Percentiles rank a stretch among this genome's conserved stretches.
phyloP scores from a whole-genome alignment of 2,797 vertebrate genomes.

The Petrocephalus sullivani region DNA sequence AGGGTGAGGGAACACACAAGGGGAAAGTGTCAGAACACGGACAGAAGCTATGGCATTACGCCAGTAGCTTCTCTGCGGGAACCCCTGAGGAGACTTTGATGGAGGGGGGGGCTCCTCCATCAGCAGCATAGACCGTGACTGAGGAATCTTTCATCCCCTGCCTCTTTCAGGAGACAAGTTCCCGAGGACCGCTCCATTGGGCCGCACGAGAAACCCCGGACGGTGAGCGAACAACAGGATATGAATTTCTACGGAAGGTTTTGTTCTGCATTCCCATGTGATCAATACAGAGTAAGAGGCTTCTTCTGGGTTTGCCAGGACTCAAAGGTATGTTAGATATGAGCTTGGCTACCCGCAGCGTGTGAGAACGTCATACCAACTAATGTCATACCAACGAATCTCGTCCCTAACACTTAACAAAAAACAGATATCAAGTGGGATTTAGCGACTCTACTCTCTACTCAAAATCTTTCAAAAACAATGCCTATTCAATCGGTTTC shows the following conservation, averaged over 20 bases:
- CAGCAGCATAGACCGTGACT: not conserved
- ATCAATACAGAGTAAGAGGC: not conserved
- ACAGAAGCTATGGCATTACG: not conserved
- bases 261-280: not conserved
- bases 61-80: not conserved
- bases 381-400: not conserved
- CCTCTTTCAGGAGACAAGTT: not conserved
- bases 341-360: not conserved
- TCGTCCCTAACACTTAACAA: not conserved
- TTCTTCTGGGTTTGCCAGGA: not conserved
- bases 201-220: not conserved
- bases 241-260: not conserved
- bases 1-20: not conserved
- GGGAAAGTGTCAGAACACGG: not conserved
- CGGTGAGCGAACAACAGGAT: not conserved
- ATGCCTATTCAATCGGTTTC: constrained; percentile 43
- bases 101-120: not conserved
- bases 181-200: not conserved
- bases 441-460: constrained; percentile 44
- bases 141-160: not conserved
- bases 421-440: constrained; percentile 19
- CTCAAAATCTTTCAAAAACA: constrained; percentile 38
- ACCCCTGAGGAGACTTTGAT: not conserved
- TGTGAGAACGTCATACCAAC: not conserved
- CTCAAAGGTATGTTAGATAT: not conserved